These are phyloP conservation scores for Scatophagus argus DNA, from an alignment of 2,113 vertebrate genomes.

Conservation along the genomic window DNA sequence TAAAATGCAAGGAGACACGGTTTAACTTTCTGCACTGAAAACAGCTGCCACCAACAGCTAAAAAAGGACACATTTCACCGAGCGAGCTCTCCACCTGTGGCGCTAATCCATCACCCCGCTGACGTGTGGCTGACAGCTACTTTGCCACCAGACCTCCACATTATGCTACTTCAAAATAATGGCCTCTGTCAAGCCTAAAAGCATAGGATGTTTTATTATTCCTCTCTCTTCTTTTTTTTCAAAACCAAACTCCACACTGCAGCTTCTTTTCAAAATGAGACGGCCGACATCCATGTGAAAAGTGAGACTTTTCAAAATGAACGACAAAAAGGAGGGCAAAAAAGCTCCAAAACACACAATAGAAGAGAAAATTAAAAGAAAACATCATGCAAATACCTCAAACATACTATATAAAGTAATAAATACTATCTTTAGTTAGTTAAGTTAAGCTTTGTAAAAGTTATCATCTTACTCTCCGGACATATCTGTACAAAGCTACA, in stretches of 20 bases:
- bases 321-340: not conserved
- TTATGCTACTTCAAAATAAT: conserved; percentile 58
- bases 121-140: conserved; percentile 54
- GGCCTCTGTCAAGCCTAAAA: conserved; percentile 63
- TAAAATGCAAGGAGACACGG: not conserved
- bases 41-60: conserved; percentile 28
- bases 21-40: conserved; percentile 22
- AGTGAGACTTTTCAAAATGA: not conserved
- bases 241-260: not conserved
- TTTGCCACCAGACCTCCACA: conserved; percentile 30
- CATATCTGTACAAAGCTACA: too few relatives aligned
- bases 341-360: not conserved
- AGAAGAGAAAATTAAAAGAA: not conserved
- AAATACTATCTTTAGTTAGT: not conserved
- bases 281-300: not conserved
- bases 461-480: too few relatives aligned
- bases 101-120: conserved; percentile 52
- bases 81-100: conserved; percentile 36
- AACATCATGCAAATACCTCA: not conserved
- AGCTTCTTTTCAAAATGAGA: conserved; percentile 19
- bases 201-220: conserved; percentile 54
- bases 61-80: conserved; percentile 19
- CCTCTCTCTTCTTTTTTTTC: not conserved
- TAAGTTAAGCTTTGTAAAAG: too few relatives aligned
- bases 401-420: not conserved